Conservation (phyloP, 2,797 vertebrate genomes). For the Huso huso region DNA sequence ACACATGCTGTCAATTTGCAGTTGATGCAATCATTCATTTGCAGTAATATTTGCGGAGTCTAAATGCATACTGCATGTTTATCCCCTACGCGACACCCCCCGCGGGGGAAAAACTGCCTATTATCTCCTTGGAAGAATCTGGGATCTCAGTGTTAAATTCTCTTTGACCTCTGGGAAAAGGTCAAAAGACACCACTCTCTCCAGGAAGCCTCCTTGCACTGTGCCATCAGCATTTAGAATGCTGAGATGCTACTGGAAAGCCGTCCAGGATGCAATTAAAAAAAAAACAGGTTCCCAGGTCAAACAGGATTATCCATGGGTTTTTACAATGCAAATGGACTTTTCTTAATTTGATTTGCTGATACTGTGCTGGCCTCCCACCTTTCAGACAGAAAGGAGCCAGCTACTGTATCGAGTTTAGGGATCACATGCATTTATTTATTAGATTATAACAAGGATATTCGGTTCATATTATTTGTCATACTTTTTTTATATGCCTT, state of each 20-base stretch:
- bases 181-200: slow-evolving; percentile 53
- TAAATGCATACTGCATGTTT: slow-evolving; percentile 48
- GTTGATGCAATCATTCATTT: slow-evolving; percentile 48
- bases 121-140: slow-evolving; percentile 80
- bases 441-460: too few relatives aligned
- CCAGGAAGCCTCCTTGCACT: slow-evolving; percentile 32
- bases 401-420: slow-evolving; percentile 14
- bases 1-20: slow-evolving; percentile 39
- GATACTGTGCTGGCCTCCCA: slow-evolving; percentile 23
- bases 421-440: too few relatives aligned
- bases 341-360: slow-evolving; percentile 36
- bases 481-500: too few relatives aligned
- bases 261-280: slow-evolving; percentile 38
- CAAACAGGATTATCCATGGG: slow-evolving; percentile 42
- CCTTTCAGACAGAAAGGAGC: slow-evolving; percentile 12
- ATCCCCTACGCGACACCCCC: slow-evolving; percentile 59
- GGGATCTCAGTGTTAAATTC: slow-evolving; percentile 64
- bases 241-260: slow-evolving; percentile 18
- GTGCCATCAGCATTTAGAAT: slow-evolving; percentile 23
- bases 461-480: too few relatives aligned
- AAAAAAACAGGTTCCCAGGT: background rate
- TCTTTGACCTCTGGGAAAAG: slow-evolving; percentile 63
- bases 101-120: slow-evolving; percentile 60
- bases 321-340: slow-evolving; percentile 54
- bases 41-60: slow-evolving; percentile 19